phyloP scores from a whole-genome alignment of 2,113 vertebrate genomes.

The Pipra filicauda region DNA sequence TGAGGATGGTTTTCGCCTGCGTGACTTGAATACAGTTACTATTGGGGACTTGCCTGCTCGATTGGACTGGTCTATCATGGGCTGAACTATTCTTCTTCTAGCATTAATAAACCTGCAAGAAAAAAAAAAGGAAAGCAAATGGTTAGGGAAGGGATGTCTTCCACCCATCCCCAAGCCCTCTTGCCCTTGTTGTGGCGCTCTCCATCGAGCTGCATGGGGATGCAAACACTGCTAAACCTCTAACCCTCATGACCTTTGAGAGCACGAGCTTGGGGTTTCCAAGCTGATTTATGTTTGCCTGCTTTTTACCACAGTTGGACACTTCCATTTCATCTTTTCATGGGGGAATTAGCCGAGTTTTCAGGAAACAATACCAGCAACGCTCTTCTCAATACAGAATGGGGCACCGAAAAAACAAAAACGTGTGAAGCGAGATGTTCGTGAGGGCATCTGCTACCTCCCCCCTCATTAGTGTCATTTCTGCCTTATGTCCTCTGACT shows the following conservation, averaged over 20 bases:
- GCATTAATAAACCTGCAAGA: conserved; percentile 98
- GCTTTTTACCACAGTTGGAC: conserved; percentile 87
- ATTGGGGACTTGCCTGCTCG: conserved; percentile 96
- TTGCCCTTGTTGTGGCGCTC: neutral
- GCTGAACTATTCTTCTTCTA: conserved; percentile 99
- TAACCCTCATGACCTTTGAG: conserved; percentile 85
- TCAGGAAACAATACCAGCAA: conserved; percentile 84
- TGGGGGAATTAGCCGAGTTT: conserved; percentile 84
- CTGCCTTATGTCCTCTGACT: conserved; percentile 60
- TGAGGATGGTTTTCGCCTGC: conserved; percentile 78
- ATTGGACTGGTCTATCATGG: conserved; percentile 99
- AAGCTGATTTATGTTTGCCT: conserved; percentile 96
- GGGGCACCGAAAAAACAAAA: neutral
- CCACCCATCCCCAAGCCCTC: neutral
- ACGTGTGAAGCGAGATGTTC: conserved; percentile 45
- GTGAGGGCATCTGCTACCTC: conserved; percentile 72
- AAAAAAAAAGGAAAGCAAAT: conserved; percentile 43
- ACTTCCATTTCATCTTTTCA: conserved; percentile 94
- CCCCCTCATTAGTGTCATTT: conserved; percentile 71
- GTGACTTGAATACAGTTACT: conserved; percentile 84
- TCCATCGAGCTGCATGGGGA: neutral
- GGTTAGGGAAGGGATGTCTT: conserved; percentile 48
- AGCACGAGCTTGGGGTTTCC: conserved; percentile 83
- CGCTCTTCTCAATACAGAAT: conserved; percentile 68
- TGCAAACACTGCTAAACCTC: conserved; percentile 63